Evolutionary conservation across 35 echinoderm and acorn worm species (phyloP).

Genomic region (Eucidaris tribuloides): DNA sequence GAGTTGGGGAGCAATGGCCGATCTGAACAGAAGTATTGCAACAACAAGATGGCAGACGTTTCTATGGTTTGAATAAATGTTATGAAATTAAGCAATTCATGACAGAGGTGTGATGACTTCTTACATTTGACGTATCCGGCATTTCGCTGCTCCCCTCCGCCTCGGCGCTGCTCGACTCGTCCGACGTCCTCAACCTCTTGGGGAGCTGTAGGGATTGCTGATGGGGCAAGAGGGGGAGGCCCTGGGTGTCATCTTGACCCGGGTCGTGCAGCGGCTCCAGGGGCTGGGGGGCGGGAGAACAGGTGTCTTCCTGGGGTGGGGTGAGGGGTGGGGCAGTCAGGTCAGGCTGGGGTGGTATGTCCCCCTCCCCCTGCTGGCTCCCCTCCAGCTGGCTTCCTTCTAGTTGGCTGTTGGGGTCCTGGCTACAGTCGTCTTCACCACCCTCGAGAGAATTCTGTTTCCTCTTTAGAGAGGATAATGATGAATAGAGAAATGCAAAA

Average conservation of each 20-base stretch:
- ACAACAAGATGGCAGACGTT: no score
- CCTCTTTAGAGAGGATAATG: background rate
- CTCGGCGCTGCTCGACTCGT: slow-evolving; percentile 35
- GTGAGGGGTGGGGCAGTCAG: background rate
- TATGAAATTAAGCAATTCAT: no score
- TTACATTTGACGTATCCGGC: slow-evolving; percentile 23
- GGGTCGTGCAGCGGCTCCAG: background rate
- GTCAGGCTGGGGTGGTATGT: background rate
- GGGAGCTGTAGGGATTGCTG: background rate
- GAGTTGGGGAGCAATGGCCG: no score
- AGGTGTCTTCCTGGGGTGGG: background rate
- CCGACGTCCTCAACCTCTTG: slow-evolving; percentile 51
- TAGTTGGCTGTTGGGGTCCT: background rate
- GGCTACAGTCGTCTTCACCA: background rate
- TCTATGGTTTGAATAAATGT: no score
- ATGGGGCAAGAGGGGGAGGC: background rate
- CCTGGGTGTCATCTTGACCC: background rate
- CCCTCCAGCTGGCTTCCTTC: background rate
- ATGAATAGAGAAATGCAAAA: background rate
- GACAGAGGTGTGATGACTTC: no score
- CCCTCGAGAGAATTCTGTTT: background rate
- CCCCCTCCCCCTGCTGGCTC: background rate
- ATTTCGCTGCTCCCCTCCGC: slow-evolving; percentile 7
- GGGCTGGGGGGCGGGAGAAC: background rate
- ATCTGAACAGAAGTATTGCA: no score